Conservation (phyloP, 1,140 invertebrate species). For the Ceratosolen solmsi region DNA sequence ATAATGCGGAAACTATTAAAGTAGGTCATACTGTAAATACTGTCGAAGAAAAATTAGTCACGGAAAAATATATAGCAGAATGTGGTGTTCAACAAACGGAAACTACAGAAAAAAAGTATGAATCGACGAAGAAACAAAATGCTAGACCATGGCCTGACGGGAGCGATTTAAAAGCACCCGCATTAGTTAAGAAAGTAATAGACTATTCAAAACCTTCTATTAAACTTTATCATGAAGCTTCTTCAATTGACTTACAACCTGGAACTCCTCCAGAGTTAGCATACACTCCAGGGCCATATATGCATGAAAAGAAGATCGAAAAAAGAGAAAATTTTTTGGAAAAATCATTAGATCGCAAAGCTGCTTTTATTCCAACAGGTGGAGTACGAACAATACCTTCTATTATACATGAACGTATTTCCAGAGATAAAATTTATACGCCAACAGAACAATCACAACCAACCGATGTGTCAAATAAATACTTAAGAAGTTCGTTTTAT, state of each 20-base stretch:
- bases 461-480: slow-evolving; percentile 73
- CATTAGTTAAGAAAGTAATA: slow-evolving; percentile 71
- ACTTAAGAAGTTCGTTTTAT: slow-evolving; percentile 75
- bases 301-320: slow-evolving; percentile 75
- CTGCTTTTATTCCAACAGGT: slow-evolving; percentile 73
- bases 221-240: slow-evolving; percentile 57
- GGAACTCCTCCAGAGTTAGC: slow-evolving; percentile 80
- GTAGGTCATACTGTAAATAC: slow-evolving; percentile 70
- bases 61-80: slow-evolving; percentile 65
- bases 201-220: slow-evolving; percentile 57
- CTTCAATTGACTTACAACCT: slow-evolving; percentile 71
- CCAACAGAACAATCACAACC: slow-evolving; percentile 67
- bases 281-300: slow-evolving; percentile 72
- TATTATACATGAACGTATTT: slow-evolving; percentile 60
- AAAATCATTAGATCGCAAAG: slow-evolving; percentile 74
- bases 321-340: slow-evolving; percentile 76
- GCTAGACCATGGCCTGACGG: slow-evolving; percentile 67
- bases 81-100: slow-evolving; percentile 65
- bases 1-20: slow-evolving; percentile 72
- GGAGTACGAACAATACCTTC: slow-evolving; percentile 72
- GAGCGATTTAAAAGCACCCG: slow-evolving; percentile 74
- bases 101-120: slow-evolving; percentile 67
- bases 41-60: slow-evolving; percentile 64
- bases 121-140: slow-evolving; percentile 66
- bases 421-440: slow-evolving; percentile 72